Conservation (phyloP, 2,113 vertebrate genomes). For the Junco hyemalis region DNA sequence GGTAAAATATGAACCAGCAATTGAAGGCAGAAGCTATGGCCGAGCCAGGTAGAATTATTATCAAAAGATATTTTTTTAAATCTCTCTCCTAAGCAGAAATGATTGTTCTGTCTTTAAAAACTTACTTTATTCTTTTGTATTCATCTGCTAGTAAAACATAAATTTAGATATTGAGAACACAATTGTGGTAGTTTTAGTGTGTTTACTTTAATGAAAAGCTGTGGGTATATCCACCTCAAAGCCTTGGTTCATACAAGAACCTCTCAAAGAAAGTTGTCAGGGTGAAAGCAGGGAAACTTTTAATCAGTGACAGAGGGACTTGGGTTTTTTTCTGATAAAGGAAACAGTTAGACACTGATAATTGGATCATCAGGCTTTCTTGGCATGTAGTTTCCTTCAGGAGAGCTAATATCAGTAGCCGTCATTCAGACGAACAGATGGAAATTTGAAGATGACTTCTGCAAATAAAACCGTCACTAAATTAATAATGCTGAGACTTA, state of each 20-base stretch:
- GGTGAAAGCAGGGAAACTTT: not conserved
- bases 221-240: not conserved
- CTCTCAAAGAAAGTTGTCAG: not conserved
- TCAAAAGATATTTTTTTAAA: not conserved
- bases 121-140: not conserved
- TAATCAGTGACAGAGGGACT: not conserved
- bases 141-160: not conserved
- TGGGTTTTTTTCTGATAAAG: not conserved
- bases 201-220: not conserved
- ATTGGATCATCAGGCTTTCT: not conserved
- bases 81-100: not conserved
- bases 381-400: not conserved
- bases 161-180: not conserved
- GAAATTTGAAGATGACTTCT: not conserved
- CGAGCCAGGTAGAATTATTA: not conserved
- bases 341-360: not conserved
- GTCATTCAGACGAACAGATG: not conserved
- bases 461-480: not conserved
- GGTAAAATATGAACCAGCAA: not conserved
- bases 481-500: not conserved
- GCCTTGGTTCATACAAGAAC: not conserved
- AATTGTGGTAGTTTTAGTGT: not conserved
- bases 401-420: not conserved
- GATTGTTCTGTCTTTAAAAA: not conserved
- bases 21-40: not conserved